A percentile compares a stretch with the other conserved stretches of the same genome.
These are phyloP conservation scores for Uria aalge DNA, from an alignment of 2,113 vertebrate genomes.

Conservation along the genomic window DNA sequence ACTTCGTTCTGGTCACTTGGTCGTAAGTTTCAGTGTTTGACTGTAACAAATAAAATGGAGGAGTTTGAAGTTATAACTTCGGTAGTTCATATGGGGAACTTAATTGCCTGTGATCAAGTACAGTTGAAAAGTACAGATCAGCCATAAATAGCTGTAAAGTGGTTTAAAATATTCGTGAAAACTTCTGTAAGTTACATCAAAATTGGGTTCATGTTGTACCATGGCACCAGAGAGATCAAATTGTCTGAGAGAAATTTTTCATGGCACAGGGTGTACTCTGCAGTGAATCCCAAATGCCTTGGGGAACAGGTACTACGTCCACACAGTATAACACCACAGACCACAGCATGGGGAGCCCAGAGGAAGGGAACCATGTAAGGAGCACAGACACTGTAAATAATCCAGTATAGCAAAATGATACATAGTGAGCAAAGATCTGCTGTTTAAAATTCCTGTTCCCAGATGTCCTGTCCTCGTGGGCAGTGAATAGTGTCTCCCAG, in stretches of 20 bases:
- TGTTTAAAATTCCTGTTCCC: background rate
- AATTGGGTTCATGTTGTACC: background rate
- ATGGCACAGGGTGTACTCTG: background rate
- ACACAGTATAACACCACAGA: background rate
- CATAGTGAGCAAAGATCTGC: rapidly evolving
- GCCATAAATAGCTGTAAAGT: background rate
- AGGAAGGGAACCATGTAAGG: background rate
- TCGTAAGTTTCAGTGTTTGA: background rate
- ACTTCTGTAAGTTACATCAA: background rate
- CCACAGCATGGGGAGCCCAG: background rate
- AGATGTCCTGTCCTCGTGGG: background rate
- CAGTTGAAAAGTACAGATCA: background rate
- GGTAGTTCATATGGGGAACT: background rate
- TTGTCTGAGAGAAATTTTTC: background rate
- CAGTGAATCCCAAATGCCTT: background rate
- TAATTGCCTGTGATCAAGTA: background rate
- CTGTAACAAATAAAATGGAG: background rate
- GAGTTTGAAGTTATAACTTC: background rate
- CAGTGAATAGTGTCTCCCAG: background rate
- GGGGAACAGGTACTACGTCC: background rate
- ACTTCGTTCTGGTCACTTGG: background rate
- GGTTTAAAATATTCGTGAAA: background rate
- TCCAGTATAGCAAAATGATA: background rate
- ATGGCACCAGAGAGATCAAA: background rate
- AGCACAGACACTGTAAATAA: background rate